Conservation (phyloP, 2,797 vertebrate genomes). For the Rhincodon typus region DNA sequence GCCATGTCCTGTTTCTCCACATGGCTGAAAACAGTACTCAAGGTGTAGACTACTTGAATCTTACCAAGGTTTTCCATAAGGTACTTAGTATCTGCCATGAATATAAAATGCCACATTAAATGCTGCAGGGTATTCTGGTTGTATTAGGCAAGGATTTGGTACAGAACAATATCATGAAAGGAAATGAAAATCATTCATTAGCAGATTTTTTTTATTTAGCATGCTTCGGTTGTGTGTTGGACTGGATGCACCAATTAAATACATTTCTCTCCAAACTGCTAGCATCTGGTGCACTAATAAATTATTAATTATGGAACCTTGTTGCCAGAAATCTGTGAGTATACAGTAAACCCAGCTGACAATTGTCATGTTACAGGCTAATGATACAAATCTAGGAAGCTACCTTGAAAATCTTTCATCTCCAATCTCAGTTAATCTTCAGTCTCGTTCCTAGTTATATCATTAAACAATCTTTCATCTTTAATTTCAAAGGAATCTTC, state of each 20-base stretch:
- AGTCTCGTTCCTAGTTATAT: too few relatives aligned
- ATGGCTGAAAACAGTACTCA: neutral
- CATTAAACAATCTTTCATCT: too few relatives aligned
- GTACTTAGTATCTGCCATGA: neutral
- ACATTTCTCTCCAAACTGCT: neutral
- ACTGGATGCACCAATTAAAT: neutral
- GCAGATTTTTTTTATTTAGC: neutral
- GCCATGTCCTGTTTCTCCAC: neutral
- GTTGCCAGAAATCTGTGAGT: neutral
- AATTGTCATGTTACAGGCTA: neutral
- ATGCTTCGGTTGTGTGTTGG: neutral
- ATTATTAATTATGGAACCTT: neutral
- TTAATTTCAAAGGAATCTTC: neutral
- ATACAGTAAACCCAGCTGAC: neutral
- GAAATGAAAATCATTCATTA: too few relatives aligned
- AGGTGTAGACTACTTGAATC: neutral
- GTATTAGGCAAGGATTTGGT: neutral
- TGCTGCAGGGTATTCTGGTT: neutral
- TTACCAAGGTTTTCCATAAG: neutral
- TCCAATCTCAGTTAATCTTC: too few relatives aligned
- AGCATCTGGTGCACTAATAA: neutral
- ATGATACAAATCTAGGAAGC: neutral
- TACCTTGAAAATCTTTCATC: neutral
- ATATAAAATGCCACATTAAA: neutral
- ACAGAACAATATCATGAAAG: neutral